Evolutionary conservation across 2,797 vertebrate species (phyloP).

Genomic region (Hyperoplus immaculatus): DNA sequence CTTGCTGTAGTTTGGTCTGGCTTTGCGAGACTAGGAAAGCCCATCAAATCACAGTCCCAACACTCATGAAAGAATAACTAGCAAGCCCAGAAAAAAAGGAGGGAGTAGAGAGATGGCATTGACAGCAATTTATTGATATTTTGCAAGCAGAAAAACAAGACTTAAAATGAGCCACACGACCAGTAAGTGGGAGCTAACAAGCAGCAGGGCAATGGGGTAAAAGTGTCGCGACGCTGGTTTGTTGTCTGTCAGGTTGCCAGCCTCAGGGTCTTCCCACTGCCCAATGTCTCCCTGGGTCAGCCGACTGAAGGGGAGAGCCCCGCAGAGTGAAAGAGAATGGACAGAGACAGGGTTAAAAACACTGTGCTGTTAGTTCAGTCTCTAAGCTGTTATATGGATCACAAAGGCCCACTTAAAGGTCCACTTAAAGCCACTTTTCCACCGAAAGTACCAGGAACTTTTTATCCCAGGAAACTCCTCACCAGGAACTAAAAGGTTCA

Average conservation of each 20-base stretch:
- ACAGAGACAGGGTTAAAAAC: conserved; percentile 73
- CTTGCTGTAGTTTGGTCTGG: too few species aligned
- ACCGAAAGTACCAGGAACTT: too few species aligned
- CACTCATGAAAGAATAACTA: conserved; percentile 31
- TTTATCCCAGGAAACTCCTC: too few species aligned
- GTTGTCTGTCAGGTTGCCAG: conserved; percentile 94
- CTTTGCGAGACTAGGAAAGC: background rate
- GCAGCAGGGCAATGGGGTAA: conserved; percentile 99
- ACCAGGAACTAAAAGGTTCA: too few species aligned
- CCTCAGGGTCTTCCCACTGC: conserved; percentile 97
- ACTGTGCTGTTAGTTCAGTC: conserved; percentile 72
- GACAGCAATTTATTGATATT: conserved; percentile 97
- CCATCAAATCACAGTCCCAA: background rate
- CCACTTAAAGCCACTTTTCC: too few species aligned
- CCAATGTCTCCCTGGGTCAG: conserved; percentile 93
- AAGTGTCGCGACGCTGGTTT: conserved; percentile 99
- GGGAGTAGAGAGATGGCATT: conserved; percentile 76
- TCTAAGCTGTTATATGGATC: conserved; percentile 19
- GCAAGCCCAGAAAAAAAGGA: conserved; percentile 61
- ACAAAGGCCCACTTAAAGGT: conserved; percentile 38
- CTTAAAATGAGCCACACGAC: conserved; percentile 99
- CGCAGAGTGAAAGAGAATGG: conserved; percentile 60
- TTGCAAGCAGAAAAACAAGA: conserved; percentile 99
- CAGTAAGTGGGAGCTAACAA: conserved; percentile 99
- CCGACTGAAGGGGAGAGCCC: conserved; percentile 88